phyloP scores from a whole-genome alignment of 1,140 invertebrate species.

The Cherax quadricarinatus region DNA sequence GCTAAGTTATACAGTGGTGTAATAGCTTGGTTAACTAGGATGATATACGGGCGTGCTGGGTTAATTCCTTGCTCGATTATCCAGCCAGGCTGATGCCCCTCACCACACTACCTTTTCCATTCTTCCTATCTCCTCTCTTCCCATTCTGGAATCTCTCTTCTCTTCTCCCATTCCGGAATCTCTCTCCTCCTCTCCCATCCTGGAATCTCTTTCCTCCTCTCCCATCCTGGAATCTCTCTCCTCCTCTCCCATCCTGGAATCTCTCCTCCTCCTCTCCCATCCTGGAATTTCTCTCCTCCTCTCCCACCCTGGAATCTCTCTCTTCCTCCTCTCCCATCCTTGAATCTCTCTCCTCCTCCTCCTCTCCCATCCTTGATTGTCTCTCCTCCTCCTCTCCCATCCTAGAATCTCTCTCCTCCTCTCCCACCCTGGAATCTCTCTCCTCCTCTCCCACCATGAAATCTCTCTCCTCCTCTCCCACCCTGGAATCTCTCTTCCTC shows the following conservation, averaged over 20 bases:
- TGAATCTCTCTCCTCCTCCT: too few relatives aligned
- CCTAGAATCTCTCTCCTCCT: too few relatives aligned
- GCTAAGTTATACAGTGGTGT: slow-evolving; percentile 71
- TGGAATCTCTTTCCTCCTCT: too few relatives aligned
- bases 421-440: too few relatives aligned
- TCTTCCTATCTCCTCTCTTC: not conserved
- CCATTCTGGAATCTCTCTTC: not conserved
- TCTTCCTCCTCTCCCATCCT: too few relatives aligned
- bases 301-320: too few relatives aligned
- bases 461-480: not conserved
- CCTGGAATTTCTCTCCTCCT: too few relatives aligned
- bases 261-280: not conserved
- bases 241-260: not conserved
- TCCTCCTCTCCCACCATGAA: too few relatives aligned
- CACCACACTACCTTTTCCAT: not conserved
- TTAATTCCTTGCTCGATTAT: slow-evolving; percentile 65
- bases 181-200: not conserved
- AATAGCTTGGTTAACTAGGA: slow-evolving; percentile 70
- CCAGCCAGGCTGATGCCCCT: slow-evolving; percentile 40
- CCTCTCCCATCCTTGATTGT: too few relatives aligned
- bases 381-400: too few relatives aligned
- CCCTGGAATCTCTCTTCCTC: too few relatives aligned
- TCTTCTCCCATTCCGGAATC: not conserved
- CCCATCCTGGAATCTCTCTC: too few relatives aligned
- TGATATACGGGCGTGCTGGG: slow-evolving; percentile 70